phyloP scores from a whole-genome alignment of 2,888 invertebrate genomes.

The Drosophila differens region DNA sequence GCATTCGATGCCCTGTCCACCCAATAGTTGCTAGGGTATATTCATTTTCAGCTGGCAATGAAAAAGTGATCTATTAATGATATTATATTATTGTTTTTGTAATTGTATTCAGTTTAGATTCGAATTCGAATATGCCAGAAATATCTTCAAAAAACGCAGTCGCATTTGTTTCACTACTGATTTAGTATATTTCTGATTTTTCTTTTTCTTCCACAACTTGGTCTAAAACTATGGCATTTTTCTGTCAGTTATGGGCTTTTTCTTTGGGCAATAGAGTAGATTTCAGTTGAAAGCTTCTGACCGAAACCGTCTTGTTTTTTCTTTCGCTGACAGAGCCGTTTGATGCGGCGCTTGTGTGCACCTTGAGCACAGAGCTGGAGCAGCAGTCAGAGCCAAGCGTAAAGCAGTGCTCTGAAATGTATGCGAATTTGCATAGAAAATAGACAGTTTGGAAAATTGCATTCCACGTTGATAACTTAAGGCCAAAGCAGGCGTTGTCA shows the following conservation, averaged over 20 bases:
- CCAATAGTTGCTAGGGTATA: neutral
- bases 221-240: neutral
- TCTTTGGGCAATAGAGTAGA: neutral
- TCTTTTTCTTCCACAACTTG: neutral
- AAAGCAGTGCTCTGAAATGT: constrained; percentile 61
- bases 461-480: constrained; percentile 80
- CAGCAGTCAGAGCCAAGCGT: constrained; percentile 25
- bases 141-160: neutral
- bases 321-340: constrained; percentile 19
- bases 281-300: neutral
- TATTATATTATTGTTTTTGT: neutral
- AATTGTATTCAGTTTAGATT: neutral
- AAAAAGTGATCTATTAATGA: neutral
- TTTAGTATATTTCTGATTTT: neutral
- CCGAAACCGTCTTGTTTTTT: constrained; percentile 2
- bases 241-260: neutral
- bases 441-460: constrained; percentile 81
- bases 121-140: neutral
- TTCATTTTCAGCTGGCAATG: neutral
- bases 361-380: constrained; percentile 21
- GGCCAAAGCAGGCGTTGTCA: constrained; percentile 57
- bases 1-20: constrained; percentile 24
- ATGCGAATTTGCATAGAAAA: constrained; percentile 79
- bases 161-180: neutral
- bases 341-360: constrained; percentile 38